Evolutionary conservation across 2,113 vertebrate genomes (phyloP).

Genomic region (Rostratula benghalensis): DNA sequence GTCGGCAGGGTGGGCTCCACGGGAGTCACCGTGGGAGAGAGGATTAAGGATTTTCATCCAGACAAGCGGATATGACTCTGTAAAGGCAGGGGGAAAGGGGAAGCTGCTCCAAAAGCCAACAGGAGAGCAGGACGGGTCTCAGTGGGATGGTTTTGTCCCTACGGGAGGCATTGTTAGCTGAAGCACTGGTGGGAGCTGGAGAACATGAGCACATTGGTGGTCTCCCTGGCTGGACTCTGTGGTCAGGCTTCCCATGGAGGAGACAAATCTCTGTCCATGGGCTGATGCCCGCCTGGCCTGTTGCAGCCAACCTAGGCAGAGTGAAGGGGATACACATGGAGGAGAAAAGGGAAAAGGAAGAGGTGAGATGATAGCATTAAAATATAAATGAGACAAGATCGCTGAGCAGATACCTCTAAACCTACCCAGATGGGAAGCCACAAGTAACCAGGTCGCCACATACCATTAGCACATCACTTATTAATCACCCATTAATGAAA

Average conservation of each 20-base stretch:
- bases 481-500: conserved; percentile 29
- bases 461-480: conserved; percentile 39
- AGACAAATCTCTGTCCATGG: rapidly evolving
- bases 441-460: background rate
- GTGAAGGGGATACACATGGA: background rate
- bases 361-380: background rate
- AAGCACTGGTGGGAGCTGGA: background rate
- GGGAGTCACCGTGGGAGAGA: background rate
- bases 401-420: background rate
- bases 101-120: background rate
- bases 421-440: background rate
- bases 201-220: background rate
- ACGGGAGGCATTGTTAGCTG: rapidly evolving
- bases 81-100: background rate
- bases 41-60: background rate
- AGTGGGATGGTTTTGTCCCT: background rate
- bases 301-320: background rate
- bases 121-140: background rate
- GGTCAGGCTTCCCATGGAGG: background rate
- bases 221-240: background rate
- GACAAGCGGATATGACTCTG: rapidly evolving
- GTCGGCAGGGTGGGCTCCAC: background rate
- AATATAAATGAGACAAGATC: background rate
- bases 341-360: background rate
- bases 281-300: background rate